Evolutionary conservation across 92 coral and sea anemone species (phyloP).

Genomic region (Nematostella vectensis): DNA sequence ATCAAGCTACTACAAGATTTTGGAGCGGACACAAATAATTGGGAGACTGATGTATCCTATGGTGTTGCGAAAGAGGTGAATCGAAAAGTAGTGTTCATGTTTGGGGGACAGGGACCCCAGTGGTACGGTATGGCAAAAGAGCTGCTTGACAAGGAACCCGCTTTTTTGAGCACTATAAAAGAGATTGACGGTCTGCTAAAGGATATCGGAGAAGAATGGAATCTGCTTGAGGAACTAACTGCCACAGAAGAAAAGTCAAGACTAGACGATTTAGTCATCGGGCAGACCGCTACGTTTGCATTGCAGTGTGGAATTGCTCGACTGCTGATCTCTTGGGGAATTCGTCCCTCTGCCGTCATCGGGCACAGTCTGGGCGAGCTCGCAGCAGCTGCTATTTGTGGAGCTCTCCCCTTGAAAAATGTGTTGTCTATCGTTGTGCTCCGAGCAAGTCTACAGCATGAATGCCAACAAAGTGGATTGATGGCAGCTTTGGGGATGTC

Average conservation of each 20-base stretch:
- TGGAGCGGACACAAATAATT: constrained; percentile 17
- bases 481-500: constrained; percentile 63
- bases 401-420: constrained; percentile 28
- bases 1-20: constrained; percentile 13
- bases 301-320: constrained; percentile 44
- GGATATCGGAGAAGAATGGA: constrained; percentile 28
- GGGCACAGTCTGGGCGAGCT: constrained; percentile 67
- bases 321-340: constrained; percentile 44
- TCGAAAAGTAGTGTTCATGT: constrained; percentile 41
- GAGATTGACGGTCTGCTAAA: constrained; percentile 25
- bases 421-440: constrained; percentile 28
- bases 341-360: constrained; percentile 52
- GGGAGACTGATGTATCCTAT: constrained; percentile 24
- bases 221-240: constrained; percentile 27
- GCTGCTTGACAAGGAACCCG: constrained; percentile 32
- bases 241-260: constrained; percentile 32
- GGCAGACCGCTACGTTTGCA: constrained; percentile 57
- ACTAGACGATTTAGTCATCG: constrained; percentile 22
- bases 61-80: constrained; percentile 5
- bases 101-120: constrained; percentile 64
- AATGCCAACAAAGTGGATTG: constrained; percentile 32
- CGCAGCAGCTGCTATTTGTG: constrained; percentile 51
- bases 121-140: constrained; percentile 66
- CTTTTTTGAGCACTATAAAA: constrained; percentile 24
- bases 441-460: constrained; percentile 43